Evolutionary conservation across 2,888 invertebrate species (phyloP), one percentile per base, ranked within the genome.

Genomic region (Euproctis similis): DNA sequence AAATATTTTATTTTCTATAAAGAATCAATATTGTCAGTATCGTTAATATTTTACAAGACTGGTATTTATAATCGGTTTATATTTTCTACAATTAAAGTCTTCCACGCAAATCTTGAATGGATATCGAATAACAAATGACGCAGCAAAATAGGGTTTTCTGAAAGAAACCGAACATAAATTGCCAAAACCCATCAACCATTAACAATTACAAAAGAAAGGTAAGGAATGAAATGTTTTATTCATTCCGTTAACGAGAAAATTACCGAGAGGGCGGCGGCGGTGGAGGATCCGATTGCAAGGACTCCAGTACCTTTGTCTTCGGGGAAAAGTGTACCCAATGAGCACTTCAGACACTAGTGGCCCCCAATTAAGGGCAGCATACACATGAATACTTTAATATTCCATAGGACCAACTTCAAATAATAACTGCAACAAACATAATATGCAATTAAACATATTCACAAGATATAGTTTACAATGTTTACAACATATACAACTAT

Each of bases 171-270:
- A 65, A 68, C 70, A 71, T 72, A 75, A 73, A 74, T 78, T 76
- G 69, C 70, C 69, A 73, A 75, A 77, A 77, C 71, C 74, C 75
- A 81, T 77, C 77, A 73, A 70, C 80, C 76, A 78, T 81, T 81
- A 84, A 80, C 78, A 80, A 77, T 81, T 78, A 78, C 73, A 78
- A 80, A 81, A 80, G 76, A 78, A 80, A 77, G 74, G 74, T 75
- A 76, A 76, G 77, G 74, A 78, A 81, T 81, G 70, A 78, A 82
- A 82, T 82, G 81, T 82, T 84, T 84, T 82, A 84, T 82, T 84
- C 82, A 81, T 82, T 73, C 70, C 71, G 74, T 77, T 84, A 82
- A 81, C 81, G 78, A 81, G 81, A 73, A 80, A 81, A 82, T 84
- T 80, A 80, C 81, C 69, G 75, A 73, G 76, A 73, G 80, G 73